Conservation (phyloP, 2,113 vertebrate species). For the Baryphthengus martii region DNA sequence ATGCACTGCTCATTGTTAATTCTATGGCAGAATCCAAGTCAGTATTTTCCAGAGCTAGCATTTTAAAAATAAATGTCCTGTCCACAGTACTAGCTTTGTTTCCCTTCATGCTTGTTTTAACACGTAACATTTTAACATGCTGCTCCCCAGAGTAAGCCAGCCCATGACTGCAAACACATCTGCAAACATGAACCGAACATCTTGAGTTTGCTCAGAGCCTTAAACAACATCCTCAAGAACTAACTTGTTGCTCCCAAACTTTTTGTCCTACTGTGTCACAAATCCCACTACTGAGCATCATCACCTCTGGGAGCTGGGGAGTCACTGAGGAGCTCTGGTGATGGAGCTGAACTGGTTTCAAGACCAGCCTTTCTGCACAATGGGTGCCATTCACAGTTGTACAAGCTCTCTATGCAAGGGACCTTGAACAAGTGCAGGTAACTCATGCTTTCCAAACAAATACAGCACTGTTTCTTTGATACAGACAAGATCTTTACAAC, state of each 20-base stretch:
- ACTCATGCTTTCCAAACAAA: neutral
- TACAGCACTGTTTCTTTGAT: neutral
- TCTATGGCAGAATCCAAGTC: neutral
- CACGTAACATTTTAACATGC: neutral
- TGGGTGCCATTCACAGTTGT: neutral
- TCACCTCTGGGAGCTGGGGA: neutral
- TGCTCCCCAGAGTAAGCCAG: neutral
- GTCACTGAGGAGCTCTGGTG: neutral
- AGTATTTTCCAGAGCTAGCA: neutral
- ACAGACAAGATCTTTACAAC: neutral
- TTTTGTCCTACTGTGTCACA: neutral
- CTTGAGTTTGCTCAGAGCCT: neutral
- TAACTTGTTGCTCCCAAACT: neutral
- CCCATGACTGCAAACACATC: neutral
- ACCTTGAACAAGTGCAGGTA: neutral
- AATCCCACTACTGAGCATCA: neutral
- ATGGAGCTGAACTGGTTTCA: neutral
- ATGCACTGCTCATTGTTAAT: neutral
- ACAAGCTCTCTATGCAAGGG: neutral
- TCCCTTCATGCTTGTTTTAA: neutral
- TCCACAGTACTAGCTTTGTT: neutral
- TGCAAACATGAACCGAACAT: neutral
- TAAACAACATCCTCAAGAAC: neutral
- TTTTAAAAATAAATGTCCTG: neutral
- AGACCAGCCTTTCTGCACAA: neutral